Evolutionary conservation across 2,797 vertebrate genomes (phyloP).

Genomic region (Chloroceryle amazona): DNA sequence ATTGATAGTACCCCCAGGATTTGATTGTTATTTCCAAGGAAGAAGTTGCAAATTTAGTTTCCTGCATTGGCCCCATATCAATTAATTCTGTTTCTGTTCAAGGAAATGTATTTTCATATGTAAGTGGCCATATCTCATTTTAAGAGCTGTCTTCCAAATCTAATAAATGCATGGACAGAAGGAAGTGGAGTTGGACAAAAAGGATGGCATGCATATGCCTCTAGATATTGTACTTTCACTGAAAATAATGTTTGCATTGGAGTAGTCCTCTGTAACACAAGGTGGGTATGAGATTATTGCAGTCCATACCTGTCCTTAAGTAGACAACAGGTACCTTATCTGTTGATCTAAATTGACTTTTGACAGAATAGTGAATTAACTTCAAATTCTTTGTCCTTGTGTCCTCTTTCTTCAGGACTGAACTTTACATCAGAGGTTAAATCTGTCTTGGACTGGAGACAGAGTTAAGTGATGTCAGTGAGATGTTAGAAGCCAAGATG

Average conservation of each 20-base stretch:
- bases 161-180: not conserved
- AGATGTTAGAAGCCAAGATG: not conserved
- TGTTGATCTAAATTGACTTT: not conserved
- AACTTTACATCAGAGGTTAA: not conserved
- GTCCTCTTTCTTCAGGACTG: not conserved
- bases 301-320: not conserved
- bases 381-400: not conserved
- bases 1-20: not conserved
- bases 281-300: not conserved
- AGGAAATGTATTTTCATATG: not conserved
- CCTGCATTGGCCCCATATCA: not conserved
- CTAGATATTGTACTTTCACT: not conserved
- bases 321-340: not conserved
- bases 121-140: not conserved
- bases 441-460: not conserved
- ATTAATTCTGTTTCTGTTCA: conserved; percentile 24
- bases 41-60: conserved; percentile 19
- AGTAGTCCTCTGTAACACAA: not conserved
- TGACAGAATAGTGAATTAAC: not conserved
- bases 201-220: not conserved
- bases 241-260: not conserved
- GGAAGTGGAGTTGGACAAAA: not conserved
- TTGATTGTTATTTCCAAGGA: conserved; percentile 27
- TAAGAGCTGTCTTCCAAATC: not conserved
- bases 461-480: not conserved